Evolutionary conservation across 30 jellyfish, hydroid and myxozoan genomes (phyloP).

Genomic region (Cassiopea xamachana): DNA sequence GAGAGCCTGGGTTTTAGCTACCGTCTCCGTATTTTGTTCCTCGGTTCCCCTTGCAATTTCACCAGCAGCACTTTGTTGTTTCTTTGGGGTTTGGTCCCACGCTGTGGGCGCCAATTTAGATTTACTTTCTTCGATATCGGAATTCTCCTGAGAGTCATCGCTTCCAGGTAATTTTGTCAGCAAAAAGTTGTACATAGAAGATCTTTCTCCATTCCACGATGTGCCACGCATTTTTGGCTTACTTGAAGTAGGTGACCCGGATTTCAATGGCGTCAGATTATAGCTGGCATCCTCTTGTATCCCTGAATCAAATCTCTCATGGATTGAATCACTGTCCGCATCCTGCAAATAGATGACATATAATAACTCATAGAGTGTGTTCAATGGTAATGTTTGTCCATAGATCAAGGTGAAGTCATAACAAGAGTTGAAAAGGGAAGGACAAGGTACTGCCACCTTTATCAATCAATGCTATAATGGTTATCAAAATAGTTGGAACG

Average conservation of each 20-base stretch:
- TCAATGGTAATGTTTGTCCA: background rate
- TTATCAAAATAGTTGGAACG: no score
- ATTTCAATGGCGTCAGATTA: background rate
- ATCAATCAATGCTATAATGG: no score
- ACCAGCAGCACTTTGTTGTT: background rate
- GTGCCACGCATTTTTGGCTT: background rate
- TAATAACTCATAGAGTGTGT: background rate
- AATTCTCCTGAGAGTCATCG: conserved; percentile 2
- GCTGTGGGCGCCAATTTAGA: background rate
- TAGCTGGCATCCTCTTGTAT: conserved; percentile 50
- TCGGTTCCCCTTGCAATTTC: background rate
- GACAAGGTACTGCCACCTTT: no score
- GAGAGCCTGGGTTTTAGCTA: background rate
- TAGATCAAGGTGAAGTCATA: background rate
- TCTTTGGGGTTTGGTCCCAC: background rate
- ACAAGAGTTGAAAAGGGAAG: no score
- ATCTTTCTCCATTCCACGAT: conserved; percentile 21
- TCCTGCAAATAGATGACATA: conserved; percentile 21
- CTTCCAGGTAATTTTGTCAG: background rate
- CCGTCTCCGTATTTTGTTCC: background rate
- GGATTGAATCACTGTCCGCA: conserved; percentile 48
- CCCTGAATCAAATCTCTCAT: conserved; percentile 72
- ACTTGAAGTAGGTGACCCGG: background rate
- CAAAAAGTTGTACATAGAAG: conserved; percentile 20
- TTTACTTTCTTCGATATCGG: background rate